Conservation (phyloP, 2,113 vertebrate genomes). For the Sapayoa aenigma region DNA sequence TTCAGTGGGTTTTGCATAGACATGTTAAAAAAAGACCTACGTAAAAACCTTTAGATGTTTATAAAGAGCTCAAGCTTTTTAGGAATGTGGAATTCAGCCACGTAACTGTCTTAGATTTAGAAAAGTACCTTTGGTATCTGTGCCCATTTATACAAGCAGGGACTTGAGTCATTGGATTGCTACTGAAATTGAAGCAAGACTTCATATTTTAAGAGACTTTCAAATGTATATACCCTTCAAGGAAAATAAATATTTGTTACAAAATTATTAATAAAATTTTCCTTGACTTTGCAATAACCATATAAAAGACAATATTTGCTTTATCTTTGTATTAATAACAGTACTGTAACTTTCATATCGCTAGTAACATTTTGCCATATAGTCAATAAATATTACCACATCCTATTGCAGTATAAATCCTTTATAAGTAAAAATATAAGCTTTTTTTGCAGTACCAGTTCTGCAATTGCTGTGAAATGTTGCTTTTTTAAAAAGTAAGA, state of each 20-base stretch:
- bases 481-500: neutral
- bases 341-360: neutral
- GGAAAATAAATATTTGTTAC: neutral
- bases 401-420: neutral
- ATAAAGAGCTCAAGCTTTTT: neutral
- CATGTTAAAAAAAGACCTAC: neutral
- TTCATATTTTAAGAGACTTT: neutral
- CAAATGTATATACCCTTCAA: neutral
- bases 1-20: neutral
- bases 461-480: neutral
- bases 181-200: neutral
- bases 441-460: neutral
- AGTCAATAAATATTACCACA: neutral
- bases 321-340: neutral
- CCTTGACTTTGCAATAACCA: neutral
- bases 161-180: neutral
- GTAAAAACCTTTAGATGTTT: neutral
- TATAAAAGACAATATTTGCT: neutral
- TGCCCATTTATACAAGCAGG: neutral
- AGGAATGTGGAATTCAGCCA: neutral
- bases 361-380: neutral
- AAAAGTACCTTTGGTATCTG: neutral
- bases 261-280: neutral
- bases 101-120: neutral
- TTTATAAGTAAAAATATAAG: neutral